These are phyloP conservation scores for Alosa sapidissima DNA, from an alignment of 2,797 vertebrate species.

Conservation along the genomic window DNA sequence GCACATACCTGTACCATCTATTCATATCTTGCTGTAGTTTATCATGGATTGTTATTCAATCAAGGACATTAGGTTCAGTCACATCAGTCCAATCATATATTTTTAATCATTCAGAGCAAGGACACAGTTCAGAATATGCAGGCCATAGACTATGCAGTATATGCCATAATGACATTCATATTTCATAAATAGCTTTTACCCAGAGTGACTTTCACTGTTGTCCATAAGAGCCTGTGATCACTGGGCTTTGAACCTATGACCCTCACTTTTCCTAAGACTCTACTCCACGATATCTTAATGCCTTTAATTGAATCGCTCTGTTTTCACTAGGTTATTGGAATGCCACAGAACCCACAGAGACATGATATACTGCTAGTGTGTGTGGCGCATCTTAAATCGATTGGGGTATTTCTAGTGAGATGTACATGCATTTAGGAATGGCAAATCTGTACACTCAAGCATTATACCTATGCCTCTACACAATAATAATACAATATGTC, in stretches of 20 bases:
- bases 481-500: neutral
- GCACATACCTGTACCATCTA: too few species aligned
- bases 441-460: neutral
- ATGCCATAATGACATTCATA: too few species aligned
- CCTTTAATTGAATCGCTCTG: too few species aligned
- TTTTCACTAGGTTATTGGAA: too few species aligned
- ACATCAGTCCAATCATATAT: neutral
- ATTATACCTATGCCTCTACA: neutral
- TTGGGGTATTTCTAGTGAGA: neutral
- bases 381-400: neutral
- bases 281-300: too few species aligned
- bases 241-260: neutral
- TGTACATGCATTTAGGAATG: neutral
- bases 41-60: too few species aligned
- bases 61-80: too few species aligned
- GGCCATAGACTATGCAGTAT: neutral
- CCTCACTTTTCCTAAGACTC: too few species aligned
- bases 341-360: neutral
- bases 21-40: too few species aligned
- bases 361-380: neutral
- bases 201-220: too few species aligned
- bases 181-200: neutral
- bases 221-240: neutral
- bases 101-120: neutral
- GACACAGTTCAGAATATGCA: neutral